Percentiles rank a stretch among this genome's conserved stretches.
Conservation (phyloP, 2,888 invertebrate genomes). For the Hirtodrosophila histrioides region DNA sequence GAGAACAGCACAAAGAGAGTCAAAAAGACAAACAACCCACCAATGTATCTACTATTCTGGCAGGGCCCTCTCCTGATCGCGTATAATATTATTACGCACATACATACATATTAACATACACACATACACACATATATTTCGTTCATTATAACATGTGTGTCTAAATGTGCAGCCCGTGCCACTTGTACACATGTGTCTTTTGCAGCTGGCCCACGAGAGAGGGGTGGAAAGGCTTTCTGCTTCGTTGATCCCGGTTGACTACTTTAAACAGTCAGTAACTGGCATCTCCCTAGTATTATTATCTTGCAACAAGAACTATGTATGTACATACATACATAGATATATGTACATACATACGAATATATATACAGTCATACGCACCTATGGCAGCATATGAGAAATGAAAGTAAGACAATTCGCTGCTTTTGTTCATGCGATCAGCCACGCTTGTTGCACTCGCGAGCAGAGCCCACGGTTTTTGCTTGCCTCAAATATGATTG, state of each 20-base stretch:
- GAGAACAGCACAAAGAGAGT: conserved; percentile 49
- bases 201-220: conserved; percentile 56
- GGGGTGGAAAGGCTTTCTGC: conserved; percentile 70
- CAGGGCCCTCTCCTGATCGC: conserved; percentile 45
- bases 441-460: conserved; percentile 26
- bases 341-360: no score
- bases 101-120: conserved; percentile 22
- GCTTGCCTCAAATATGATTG: conserved; percentile 3
- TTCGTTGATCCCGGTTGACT: conserved; percentile 58
- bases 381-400: conserved; percentile 13
- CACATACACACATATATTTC: neutral
- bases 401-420: conserved; percentile 32
- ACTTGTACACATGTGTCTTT: conserved; percentile 37
- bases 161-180: conserved; percentile 32
- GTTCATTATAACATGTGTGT: conserved; percentile 32
- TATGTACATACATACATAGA: no score
- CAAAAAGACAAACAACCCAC: conserved; percentile 56
- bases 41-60: conserved; percentile 36
- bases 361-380: no score
- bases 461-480: neutral
- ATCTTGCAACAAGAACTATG: conserved; percentile 34
- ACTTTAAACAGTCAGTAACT: conserved; percentile 53
- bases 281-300: conserved; percentile 21
- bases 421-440: conserved; percentile 23
- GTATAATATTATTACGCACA: conserved; percentile 23